phyloP scores from a whole-genome alignment of 2,888 invertebrate species.

The Philhelius pedissequus region DNA sequence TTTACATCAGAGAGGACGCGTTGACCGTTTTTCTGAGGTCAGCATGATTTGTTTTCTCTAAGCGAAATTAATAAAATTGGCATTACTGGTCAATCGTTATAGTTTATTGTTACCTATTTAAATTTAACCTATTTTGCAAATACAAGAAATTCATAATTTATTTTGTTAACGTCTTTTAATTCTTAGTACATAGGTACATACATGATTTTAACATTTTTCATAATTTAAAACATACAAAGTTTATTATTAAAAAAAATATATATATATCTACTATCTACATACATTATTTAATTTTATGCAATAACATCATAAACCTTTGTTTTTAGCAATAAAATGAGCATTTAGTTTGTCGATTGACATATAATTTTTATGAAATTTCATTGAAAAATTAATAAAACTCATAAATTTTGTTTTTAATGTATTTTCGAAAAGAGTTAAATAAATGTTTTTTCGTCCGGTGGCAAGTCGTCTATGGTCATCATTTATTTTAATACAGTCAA shows the following conservation, averaged over 20 bases:
- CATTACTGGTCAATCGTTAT: too few relatives aligned
- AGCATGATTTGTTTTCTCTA: too few relatives aligned
- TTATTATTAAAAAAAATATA: neutral
- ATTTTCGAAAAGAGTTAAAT: conserved; percentile 40
- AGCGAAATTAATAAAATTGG: too few relatives aligned
- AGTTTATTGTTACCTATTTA: too few relatives aligned
- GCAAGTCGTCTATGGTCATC: conserved; percentile 27
- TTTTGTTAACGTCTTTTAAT: neutral
- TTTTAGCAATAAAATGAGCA: conserved; percentile 3
- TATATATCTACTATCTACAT: neutral
- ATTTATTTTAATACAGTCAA: conserved; percentile 69
- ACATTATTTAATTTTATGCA: neutral
- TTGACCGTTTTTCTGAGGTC: too few relatives aligned
- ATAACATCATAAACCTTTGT: neutral
- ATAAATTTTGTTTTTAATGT: conserved; percentile 53
- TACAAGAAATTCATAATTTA: too few relatives aligned
- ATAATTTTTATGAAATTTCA: conserved; percentile 37
- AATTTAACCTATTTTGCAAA: too few relatives aligned
- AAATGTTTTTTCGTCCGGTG: conserved; percentile 4
- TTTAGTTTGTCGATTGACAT: conserved; percentile 55
- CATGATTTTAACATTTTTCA: neutral
- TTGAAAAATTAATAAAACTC: conserved; percentile 42
- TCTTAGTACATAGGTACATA: neutral
- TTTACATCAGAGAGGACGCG: too few relatives aligned
- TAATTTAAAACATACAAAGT: neutral